phyloP scores from a whole-genome alignment of 2,888 invertebrate species.

The Stramonita haemastoma region DNA sequence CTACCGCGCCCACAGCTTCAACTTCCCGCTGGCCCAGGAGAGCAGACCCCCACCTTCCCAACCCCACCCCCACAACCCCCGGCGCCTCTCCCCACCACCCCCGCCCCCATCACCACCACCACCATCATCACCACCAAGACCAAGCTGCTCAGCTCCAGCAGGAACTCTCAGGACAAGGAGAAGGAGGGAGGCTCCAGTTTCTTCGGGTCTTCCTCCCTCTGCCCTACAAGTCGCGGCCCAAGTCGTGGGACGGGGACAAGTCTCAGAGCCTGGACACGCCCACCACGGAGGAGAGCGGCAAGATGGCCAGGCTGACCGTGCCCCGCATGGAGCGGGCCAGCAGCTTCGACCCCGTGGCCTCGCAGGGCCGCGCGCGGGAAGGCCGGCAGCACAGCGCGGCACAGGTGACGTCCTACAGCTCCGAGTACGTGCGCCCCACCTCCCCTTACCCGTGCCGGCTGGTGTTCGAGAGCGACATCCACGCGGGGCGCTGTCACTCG shows the following conservation, averaged over 20 bases:
- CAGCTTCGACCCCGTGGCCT: conserved; percentile 36
- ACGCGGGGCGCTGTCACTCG: not conserved
- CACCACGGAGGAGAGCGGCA: not conserved
- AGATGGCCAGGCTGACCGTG: conserved; percentile 13
- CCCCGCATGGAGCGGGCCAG: conserved; percentile 38
- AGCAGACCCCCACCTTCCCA: not conserved
- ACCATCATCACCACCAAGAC: not conserved
- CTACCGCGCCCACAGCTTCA: conserved; percentile 36
- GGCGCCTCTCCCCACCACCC: too few relatives aligned
- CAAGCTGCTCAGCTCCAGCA: not conserved
- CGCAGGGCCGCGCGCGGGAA: not conserved
- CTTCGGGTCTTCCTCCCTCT: conserved; percentile 13
- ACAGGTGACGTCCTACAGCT: conserved; percentile 33
- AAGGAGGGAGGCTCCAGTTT: conserved; percentile 16
- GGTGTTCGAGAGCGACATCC: conserved; percentile 19
- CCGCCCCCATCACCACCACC: too few relatives aligned
- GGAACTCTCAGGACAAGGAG: conserved; percentile 19
- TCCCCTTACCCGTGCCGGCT: conserved; percentile 23
- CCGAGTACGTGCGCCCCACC: conserved; percentile 5
- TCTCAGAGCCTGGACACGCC: conserved; percentile 24
- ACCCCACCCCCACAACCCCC: too few relatives aligned
- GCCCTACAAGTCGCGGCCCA: conserved; percentile 26
- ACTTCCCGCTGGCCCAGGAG: not conserved
- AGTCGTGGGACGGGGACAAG: conserved; percentile 29
- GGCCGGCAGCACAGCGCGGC: not conserved